phyloP scores from a whole-genome alignment of 2,888 invertebrate genomes.

The Lydus trimaculatus region DNA sequence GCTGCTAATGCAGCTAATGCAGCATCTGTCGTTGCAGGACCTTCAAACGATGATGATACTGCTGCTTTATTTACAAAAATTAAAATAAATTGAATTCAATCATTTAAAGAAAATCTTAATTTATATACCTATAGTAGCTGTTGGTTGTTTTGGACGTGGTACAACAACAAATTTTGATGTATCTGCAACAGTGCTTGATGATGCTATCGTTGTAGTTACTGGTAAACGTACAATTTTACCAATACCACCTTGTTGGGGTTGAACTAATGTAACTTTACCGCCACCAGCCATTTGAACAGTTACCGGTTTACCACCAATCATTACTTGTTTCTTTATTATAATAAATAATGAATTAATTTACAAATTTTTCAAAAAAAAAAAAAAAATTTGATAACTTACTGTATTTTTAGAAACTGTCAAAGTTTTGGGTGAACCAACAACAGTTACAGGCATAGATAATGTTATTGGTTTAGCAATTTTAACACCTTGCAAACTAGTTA shows the following conservation, averaged over 20 bases:
- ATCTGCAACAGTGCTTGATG: slow-evolving; percentile 46
- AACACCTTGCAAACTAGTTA: slow-evolving; percentile 60
- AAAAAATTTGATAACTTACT: slow-evolving; percentile 45
- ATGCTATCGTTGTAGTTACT: slow-evolving; percentile 50
- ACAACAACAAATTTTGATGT: slow-evolving; percentile 63
- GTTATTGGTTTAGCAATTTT: slow-evolving; percentile 73
- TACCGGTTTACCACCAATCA: slow-evolving; percentile 75
- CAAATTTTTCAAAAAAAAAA: background rate
- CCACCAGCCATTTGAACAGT: slow-evolving; percentile 73
- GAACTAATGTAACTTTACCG: slow-evolving; percentile 70
- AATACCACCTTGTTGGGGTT: slow-evolving; percentile 50
- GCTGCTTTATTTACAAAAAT: slow-evolving; percentile 46
- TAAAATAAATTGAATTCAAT: slow-evolving; percentile 7
- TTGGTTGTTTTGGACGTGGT: slow-evolving; percentile 64
- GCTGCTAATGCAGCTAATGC: slow-evolving; percentile 69
- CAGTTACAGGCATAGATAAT: slow-evolving; percentile 67
- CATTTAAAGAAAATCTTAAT: background rate
- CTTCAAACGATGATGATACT: slow-evolving; percentile 62
- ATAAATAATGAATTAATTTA: slow-evolving; percentile 19
- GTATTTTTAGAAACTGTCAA: slow-evolving; percentile 68
- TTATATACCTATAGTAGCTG: slow-evolving; percentile 62
- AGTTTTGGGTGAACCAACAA: slow-evolving; percentile 65
- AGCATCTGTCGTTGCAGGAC: slow-evolving; percentile 69
- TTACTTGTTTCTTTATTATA: slow-evolving; percentile 67
- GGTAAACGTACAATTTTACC: slow-evolving; percentile 58